Percentiles rank a stretch among this genome's conserved stretches.
Evolutionary conservation across 2,888 invertebrate species (phyloP).

Genomic region (Rhimphoctona megacephalus): DNA sequence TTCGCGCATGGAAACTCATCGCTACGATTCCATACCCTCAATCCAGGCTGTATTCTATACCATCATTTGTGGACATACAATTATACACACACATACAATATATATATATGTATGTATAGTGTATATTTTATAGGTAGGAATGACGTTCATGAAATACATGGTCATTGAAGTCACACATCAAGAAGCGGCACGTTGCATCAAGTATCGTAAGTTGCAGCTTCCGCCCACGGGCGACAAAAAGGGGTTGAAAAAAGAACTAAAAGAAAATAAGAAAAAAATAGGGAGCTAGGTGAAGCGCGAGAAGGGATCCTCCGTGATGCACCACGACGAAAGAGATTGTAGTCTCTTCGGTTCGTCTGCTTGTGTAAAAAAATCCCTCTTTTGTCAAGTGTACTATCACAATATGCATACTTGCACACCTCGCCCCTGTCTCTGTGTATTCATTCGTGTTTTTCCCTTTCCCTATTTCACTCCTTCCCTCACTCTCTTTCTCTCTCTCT

Average conservation of each 20-base stretch:
- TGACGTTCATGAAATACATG: constrained; percentile 54
- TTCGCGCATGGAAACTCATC: constrained; percentile 52
- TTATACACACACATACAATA: not conserved
- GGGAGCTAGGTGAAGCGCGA: constrained; percentile 51
- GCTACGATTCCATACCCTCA: constrained; percentile 47
- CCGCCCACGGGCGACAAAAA: constrained; percentile 59
- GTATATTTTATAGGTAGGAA: constrained; percentile 52
- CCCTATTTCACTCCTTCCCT: too few species aligned
- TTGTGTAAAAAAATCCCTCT: constrained; percentile 30
- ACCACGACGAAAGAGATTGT: constrained; percentile 58
- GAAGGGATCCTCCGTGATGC: constrained; percentile 52
- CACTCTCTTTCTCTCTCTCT: constrained; percentile 14
- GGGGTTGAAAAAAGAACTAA: constrained; percentile 21
- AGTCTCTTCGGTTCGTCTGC: constrained; percentile 56
- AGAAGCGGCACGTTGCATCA: constrained; percentile 74
- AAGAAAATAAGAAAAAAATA: constrained; percentile 32
- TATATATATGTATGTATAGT: not conserved
- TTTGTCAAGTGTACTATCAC: constrained; percentile 52
- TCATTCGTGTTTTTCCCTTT: constrained; percentile 50
- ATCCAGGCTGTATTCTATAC: constrained; percentile 49
- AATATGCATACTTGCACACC: constrained; percentile 62
- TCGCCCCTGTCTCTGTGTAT: constrained; percentile 54
- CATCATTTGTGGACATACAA: constrained; percentile 12
- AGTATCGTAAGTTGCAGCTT: constrained; percentile 78
- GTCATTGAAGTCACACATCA: constrained; percentile 73